These are phyloP conservation scores for Drosophila putrida DNA, from an alignment of 2,888 invertebrate genomes.

Conservation along the genomic window DNA sequence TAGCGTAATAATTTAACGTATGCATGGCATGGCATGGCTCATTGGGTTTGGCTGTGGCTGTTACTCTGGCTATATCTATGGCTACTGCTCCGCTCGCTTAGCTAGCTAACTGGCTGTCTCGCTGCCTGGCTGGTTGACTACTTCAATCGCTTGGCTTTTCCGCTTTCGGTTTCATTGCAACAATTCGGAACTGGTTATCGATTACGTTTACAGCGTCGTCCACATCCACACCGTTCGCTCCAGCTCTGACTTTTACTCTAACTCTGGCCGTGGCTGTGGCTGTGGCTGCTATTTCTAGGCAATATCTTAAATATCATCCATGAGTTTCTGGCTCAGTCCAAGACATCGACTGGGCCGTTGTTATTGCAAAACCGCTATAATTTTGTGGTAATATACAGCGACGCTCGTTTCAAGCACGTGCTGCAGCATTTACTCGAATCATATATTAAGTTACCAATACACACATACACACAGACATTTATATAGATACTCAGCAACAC, in stretches of 20 bases:
- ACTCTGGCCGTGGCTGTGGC: conserved; percentile 15
- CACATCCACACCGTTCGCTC: conserved; percentile 37
- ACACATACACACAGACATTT: conserved; percentile 41
- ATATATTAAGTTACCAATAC: conserved; percentile 70
- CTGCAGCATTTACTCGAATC: conserved; percentile 73
- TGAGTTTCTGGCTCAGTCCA: conserved; percentile 35
- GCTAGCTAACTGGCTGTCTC: conserved; percentile 38
- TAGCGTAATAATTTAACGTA: conserved; percentile 75
- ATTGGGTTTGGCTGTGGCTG: conserved; percentile 44
- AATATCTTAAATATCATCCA: conserved; percentile 74
- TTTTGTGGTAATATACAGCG: conserved; percentile 78
- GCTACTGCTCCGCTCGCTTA: conserved; percentile 49
- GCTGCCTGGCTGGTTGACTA: conserved; percentile 43
- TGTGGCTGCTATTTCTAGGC: conserved; percentile 61
- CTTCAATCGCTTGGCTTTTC: conserved; percentile 71
- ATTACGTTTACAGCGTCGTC: conserved; percentile 71
- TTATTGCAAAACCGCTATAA: conserved; percentile 79
- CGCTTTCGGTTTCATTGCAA: conserved; percentile 83
- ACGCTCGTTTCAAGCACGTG: conserved; percentile 77
- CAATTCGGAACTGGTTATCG: conserved; percentile 82
- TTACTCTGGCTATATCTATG: neutral
- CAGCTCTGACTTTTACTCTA: conserved; percentile 11
- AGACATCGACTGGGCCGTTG: conserved; percentile 51
- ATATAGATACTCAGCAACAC: conserved; percentile 63
- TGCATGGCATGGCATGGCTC: conserved; percentile 74